Percentiles rank a stretch among this genome's conserved stretches.
Conservation (phyloP, 2,888 invertebrate genomes). For the Aphodius sticticus region DNA sequence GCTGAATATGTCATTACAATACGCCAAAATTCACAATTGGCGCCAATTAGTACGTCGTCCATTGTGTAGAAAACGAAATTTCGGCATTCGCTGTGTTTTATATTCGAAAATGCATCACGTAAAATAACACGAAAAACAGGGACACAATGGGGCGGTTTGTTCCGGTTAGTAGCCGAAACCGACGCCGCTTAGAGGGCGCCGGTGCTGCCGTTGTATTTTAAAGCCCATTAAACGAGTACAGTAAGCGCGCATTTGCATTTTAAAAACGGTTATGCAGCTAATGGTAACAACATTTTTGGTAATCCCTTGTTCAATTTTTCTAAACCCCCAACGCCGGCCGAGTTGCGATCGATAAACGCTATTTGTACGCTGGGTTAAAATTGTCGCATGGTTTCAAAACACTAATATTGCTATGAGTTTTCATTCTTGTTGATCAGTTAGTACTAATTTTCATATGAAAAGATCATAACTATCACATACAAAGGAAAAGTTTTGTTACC, state of each 20-base stretch:
- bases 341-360: background rate
- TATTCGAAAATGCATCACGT: background rate
- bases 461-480: too few relatives aligned
- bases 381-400: background rate
- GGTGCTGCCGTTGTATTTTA: background rate
- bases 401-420: background rate
- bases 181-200: background rate
- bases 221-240: background rate
- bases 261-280: conserved; percentile 4
- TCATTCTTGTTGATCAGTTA: background rate
- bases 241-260: background rate
- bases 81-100: background rate
- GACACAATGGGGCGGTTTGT: background rate
- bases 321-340: background rate
- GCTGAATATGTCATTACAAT: too few relatives aligned
- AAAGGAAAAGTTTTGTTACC: too few relatives aligned
- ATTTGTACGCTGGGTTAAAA: background rate
- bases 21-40: too few relatives aligned
- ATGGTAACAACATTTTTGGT: background rate
- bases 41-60: too few relatives aligned
- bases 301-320: background rate
- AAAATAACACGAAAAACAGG: background rate
- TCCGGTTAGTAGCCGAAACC: background rate
- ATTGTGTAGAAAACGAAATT: background rate
- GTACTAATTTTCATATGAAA: too few relatives aligned